Evolutionary conservation across 2,113 vertebrate genomes (phyloP).

Genomic region (Pituophis catenifer): DNA sequence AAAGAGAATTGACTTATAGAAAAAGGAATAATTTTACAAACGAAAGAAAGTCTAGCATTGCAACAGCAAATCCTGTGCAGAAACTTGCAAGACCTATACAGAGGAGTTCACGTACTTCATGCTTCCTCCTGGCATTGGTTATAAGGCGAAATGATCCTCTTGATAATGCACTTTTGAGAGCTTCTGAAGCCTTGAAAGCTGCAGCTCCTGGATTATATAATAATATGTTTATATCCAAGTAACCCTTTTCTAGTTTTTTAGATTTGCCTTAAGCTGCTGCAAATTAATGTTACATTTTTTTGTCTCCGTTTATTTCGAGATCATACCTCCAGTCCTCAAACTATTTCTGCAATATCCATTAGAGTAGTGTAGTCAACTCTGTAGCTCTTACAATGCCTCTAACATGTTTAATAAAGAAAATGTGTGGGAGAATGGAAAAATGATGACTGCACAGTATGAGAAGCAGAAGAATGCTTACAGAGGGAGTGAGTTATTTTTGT

Average conservation of each 20-base stretch:
- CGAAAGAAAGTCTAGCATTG: not conserved
- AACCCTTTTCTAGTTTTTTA: not conserved
- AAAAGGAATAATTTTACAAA: not conserved
- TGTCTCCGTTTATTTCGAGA: not conserved
- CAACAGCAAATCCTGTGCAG: not conserved
- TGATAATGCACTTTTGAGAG: not conserved
- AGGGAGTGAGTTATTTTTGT: not conserved
- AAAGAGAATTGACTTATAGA: not conserved
- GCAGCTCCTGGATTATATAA: not conserved
- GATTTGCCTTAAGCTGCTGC: not conserved
- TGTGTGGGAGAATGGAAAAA: not conserved
- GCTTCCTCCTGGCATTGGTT: not conserved
- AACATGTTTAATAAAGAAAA: not conserved
- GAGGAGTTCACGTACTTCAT: not conserved
- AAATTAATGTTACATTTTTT: not conserved
- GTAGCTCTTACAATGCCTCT: not conserved
- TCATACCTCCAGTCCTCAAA: not conserved
- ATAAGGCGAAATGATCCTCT: not conserved
- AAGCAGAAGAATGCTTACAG: not conserved
- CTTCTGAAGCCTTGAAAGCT: not conserved
- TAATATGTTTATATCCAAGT: not conserved
- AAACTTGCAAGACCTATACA: not conserved
- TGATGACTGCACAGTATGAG: not conserved
- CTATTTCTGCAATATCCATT: not conserved
- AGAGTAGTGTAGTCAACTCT: not conserved